Conservation (phyloP, 2,888 invertebrate genomes). For the Tetranychus truncatus region DNA sequence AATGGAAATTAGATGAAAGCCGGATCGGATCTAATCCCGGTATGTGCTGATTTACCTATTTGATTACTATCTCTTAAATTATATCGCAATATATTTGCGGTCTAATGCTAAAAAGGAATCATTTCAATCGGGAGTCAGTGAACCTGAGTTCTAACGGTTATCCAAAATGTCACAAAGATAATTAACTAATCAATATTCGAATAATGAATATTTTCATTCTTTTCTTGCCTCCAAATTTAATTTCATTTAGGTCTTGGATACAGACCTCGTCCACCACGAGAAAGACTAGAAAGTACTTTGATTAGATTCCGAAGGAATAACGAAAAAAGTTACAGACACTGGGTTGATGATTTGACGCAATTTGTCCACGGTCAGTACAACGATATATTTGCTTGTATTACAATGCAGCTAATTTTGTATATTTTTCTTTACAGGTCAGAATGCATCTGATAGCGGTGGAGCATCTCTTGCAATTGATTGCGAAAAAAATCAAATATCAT, state of each 20-base stretch:
- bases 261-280: constrained; percentile 81
- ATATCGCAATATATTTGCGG: background rate
- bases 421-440: background rate
- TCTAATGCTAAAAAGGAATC: background rate
- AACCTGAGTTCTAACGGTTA: too few relatives aligned
- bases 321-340: constrained; percentile 48
- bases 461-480: constrained; percentile 7
- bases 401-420: background rate
- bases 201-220: background rate
- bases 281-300: constrained; percentile 83
- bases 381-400: background rate
- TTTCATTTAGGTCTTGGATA: constrained; percentile 62
- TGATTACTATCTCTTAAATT: constrained; percentile 10
- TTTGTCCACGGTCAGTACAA: constrained; percentile 51
- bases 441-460: constrained; percentile 7
- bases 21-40: constrained; percentile 87
- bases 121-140: too few relatives aligned
- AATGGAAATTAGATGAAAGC: constrained; percentile 69
- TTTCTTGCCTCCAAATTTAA: constrained; percentile 5
- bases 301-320: constrained; percentile 61
- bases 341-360: constrained; percentile 43
- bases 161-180: background rate
- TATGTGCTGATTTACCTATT: constrained; percentile 33
- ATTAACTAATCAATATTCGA: too few relatives aligned
- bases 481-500: background rate